phyloP scores from a whole-genome alignment of 2,113 vertebrate species.

The Sisor rabdophorus region DNA sequence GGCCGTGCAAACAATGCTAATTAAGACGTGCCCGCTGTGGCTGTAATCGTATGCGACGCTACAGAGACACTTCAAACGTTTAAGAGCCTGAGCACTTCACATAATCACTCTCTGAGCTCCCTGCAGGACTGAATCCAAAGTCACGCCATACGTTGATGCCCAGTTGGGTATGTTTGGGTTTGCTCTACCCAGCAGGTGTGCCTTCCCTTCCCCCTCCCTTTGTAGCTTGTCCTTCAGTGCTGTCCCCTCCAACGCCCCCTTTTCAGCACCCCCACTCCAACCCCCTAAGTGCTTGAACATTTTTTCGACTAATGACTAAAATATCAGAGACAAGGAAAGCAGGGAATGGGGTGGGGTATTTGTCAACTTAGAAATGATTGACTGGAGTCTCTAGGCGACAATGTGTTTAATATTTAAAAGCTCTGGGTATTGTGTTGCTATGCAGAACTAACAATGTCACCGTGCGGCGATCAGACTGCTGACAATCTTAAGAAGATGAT shows the following conservation, averaged over 20 bases:
- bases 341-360: background rate
- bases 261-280: constrained; percentile 8
- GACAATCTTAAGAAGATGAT: constrained; percentile 5
- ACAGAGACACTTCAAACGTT: constrained; percentile 47
- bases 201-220: background rate
- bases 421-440: constrained; percentile 39
- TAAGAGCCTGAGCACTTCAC: constrained; percentile 44
- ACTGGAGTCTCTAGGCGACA: constrained; percentile 45
- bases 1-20: constrained; percentile 48
- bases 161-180: constrained; percentile 28
- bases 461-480: constrained; percentile 17
- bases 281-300: constrained; percentile 33
- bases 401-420: constrained; percentile 44
- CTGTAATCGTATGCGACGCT: constrained; percentile 36
- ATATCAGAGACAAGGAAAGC: constrained; percentile 30
- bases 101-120: constrained; percentile 35
- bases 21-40: constrained; percentile 33
- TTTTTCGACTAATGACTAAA: constrained; percentile 48
- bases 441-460: constrained; percentile 26
- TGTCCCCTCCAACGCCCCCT: constrained; percentile 24
- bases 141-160: constrained; percentile 20
- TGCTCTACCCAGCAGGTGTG: constrained; percentile 46
- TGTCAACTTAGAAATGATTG: constrained; percentile 36
- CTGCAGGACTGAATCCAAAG: constrained; percentile 23
- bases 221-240: background rate